phyloP scores from a whole-genome alignment of 2,113 vertebrate genomes.

The Pseudorhombus dupliciocellatus region DNA sequence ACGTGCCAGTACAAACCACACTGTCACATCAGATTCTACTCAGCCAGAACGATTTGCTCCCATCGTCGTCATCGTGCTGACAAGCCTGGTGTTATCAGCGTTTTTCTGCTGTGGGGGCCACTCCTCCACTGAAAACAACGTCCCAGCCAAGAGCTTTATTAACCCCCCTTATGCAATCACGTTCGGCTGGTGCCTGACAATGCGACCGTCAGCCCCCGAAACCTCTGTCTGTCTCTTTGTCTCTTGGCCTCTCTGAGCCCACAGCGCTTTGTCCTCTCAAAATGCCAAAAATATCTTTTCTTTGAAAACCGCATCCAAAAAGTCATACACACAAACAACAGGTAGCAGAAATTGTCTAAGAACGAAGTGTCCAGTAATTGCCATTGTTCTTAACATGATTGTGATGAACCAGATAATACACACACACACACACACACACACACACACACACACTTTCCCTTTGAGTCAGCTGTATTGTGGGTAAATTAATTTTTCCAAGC shows the following conservation, averaged over 20 bases:
- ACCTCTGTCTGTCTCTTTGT: conserved; percentile 39
- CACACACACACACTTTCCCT: too few species aligned
- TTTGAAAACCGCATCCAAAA: neutral
- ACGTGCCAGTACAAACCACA: conserved; percentile 18
- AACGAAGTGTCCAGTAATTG: neutral
- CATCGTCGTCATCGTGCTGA: conserved; percentile 41
- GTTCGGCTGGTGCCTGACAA: conserved; percentile 50
- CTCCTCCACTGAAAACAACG: conserved; percentile 57
- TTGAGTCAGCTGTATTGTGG: neutral
- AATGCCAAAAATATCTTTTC: neutral
- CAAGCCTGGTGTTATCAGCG: conserved; percentile 66
- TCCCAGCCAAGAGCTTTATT: conserved; percentile 63
- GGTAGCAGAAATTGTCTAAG: neutral
- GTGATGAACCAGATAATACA: neutral
- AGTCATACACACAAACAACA: neutral
- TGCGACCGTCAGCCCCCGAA: conserved; percentile 43
- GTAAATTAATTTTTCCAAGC: too few species aligned
- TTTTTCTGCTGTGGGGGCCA: conserved; percentile 60
- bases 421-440: too few species aligned
- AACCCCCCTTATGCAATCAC: conserved; percentile 56
- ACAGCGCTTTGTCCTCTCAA: conserved; percentile 4
- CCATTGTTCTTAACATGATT: neutral
- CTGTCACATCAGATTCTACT: conserved; percentile 63
- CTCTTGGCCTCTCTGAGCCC: neutral
- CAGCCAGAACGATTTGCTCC: conserved; percentile 19